Base-by-base conservation (phyloP, 2,888 invertebrate genomes). In the Congeria kusceri region DNA sequence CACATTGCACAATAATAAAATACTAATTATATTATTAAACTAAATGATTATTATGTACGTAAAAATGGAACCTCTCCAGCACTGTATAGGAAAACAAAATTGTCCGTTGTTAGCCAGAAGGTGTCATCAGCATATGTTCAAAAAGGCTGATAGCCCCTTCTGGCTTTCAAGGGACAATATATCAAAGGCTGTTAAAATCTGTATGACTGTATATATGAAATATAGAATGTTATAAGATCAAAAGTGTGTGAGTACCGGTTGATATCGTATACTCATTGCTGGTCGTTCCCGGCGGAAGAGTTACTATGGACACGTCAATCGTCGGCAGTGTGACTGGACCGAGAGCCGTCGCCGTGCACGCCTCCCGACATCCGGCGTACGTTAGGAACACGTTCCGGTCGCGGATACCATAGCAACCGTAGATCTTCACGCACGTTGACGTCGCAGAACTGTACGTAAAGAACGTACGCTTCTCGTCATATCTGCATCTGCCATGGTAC, bases 371-470 rank as follows among this genome's bases (percentile, higher is more conserved):
- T 0, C 71, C 79, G 15, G 25, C 32, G 5, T 49, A 62, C 25
- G 66, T 71, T 0, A 79, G 71, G 49, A 75, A 79, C 4, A 75
- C 75, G 25, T 79, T 79, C 18, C 75, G 32, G 56, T 79, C 79
- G 5, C 79, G 66, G 11, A 79, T 70, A n/a, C 69, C 74, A 59
- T 79, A 79, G 32, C 79, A 79, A n/a, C 79, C 79, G 57, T 63
- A 71, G 20, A 79, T 79, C 59, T 75, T 66, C 3, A 72, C 71
- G 56, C 79, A 79, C 0, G 68, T 61, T 23, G 63, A 63, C 0
- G 75, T 75, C 49, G 75, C 75, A 25, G 79, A 57, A 28, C 67
- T 67, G 64, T 67, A 75, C 0, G 75, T 79, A 46, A 44, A 79
- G 28, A 64, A 70, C 7, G 44, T 63, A 29, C 63, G 59, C 56